Evolutionary conservation across 1,140 invertebrate genomes (phyloP), one percentile per base, ranked within the genome.

Genomic region (Polypedilum pembai): DNA sequence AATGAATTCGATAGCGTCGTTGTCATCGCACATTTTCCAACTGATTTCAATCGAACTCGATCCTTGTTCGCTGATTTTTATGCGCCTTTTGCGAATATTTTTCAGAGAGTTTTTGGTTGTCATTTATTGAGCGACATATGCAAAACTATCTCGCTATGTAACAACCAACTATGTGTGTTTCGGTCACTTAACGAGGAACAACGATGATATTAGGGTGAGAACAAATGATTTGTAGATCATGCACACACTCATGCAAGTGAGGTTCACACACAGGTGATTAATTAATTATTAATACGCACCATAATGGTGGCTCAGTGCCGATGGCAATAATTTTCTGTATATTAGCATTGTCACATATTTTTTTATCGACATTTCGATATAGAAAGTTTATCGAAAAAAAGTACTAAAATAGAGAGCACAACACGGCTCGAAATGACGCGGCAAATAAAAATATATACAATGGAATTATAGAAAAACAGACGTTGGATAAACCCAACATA

Each of bases 281-380:
- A 69, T 69, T 69, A 69, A 69, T 69, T 20, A 69, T 69, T 69
- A 69, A 69, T 69, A 69, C 65, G 65, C 65, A 69, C 17, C n/a
- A 69, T 69, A 8, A 69, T 69, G 65, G 65, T 69, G 17, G 20
- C 20, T 69, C 17, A 5, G 18, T 69, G 24, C 20, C 20, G 8
- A 20, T 69, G 8, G 12, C 12, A 56, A 56, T 56, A 56, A 56
- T n/a, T n/a, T 56, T 56, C 45, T 15, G 45, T 4, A 56, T n/a
- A 56, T 56, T 56, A 56, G 45, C n/a, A 15, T 56, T 56, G 45
- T 56, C 45, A 56, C 12, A 12, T 56, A n/a, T 56, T 15, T 56
- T 45, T 45, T n/a, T n/a, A 12, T n/a, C 15, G 12, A n/a, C 45
- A 56, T n/a, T 12, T 15, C 45, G n/a, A 56, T 1, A 15, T 15